Percentiles rank a stretch among this genome's conserved stretches.
These are phyloP conservation scores for Brachymystax lenok DNA, from an alignment of 2,797 vertebrate species.

Conservation along the genomic window DNA sequence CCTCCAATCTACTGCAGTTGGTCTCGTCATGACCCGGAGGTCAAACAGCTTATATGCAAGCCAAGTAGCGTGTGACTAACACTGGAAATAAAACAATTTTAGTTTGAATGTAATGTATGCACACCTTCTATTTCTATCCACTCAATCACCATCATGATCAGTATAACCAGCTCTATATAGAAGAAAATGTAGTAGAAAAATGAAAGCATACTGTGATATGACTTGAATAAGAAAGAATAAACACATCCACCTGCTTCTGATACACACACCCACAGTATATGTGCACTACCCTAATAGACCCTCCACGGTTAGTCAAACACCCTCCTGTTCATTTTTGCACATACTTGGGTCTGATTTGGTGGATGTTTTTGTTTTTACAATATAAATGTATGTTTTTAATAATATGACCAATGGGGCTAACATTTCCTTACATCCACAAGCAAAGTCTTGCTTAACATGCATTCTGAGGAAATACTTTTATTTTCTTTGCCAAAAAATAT, in stretches of 20 bases:
- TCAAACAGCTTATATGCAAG: slow-evolving; percentile 43
- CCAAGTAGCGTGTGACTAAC: slow-evolving; percentile 19
- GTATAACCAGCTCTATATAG: not conserved
- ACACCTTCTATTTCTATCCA: slow-evolving; percentile 7
- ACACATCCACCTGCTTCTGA: not conserved
- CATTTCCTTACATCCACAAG: slow-evolving; percentile 11
- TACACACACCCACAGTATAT: not conserved
- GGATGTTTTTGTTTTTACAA: slow-evolving; percentile 4
- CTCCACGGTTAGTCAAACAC: not conserved
- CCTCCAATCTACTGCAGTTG: slow-evolving; percentile 7
- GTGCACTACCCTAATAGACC: not conserved
- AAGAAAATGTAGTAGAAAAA: not conserved
- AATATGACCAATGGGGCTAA: slow-evolving; percentile 8
- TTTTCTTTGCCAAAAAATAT: slow-evolving; percentile 17
- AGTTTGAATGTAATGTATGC: slow-evolving; percentile 15
- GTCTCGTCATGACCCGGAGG: slow-evolving; percentile 24
- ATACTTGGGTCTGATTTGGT: not conserved
- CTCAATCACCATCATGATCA: not conserved
- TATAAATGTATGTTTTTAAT: slow-evolving; percentile 4
- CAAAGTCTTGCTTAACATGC: not conserved
- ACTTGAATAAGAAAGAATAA: not conserved
- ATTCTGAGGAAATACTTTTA: slow-evolving; percentile 5
- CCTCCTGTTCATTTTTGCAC: slow-evolving; percentile 10
- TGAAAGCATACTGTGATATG: not conserved
- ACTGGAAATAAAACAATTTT: slow-evolving; percentile 30